Conservation (phyloP, 2,113 vertebrate genomes). For the Chunga burmeisteri region DNA sequence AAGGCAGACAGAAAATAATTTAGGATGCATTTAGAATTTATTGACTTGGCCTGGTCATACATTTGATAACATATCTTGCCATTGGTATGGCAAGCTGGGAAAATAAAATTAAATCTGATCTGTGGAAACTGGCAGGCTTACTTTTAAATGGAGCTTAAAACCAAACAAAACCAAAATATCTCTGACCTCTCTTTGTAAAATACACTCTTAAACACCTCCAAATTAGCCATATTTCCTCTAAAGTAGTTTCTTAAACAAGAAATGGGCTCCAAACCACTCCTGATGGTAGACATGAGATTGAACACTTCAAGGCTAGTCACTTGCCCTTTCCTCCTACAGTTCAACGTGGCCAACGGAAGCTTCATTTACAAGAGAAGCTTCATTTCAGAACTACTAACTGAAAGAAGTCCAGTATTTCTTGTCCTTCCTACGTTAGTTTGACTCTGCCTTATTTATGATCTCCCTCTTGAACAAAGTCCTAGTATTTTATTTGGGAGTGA, state of each 20-base stretch:
- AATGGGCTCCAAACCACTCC: neutral
- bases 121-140: neutral
- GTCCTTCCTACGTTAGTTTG: neutral
- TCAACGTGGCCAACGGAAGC: accelerated
- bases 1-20: conserved; percentile 27
- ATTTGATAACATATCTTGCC: neutral
- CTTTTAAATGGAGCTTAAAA: neutral
- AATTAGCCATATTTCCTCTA: neutral
- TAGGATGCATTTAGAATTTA: conserved; percentile 1
- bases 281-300: neutral
- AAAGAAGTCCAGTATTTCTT: neutral
- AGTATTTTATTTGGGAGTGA: neutral
- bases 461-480: neutral
- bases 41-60: neutral
- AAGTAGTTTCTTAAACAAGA: neutral
- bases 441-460: neutral
- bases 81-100: neutral
- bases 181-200: neutral
- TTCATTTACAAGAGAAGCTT: neutral
- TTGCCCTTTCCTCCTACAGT: neutral
- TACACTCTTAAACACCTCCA: neutral
- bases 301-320: neutral
- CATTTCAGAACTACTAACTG: neutral
- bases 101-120: neutral
- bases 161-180: neutral